These are phyloP conservation scores for Manduca sexta DNA, from an alignment of 1,140 invertebrate species.

Conservation along the genomic window DNA sequence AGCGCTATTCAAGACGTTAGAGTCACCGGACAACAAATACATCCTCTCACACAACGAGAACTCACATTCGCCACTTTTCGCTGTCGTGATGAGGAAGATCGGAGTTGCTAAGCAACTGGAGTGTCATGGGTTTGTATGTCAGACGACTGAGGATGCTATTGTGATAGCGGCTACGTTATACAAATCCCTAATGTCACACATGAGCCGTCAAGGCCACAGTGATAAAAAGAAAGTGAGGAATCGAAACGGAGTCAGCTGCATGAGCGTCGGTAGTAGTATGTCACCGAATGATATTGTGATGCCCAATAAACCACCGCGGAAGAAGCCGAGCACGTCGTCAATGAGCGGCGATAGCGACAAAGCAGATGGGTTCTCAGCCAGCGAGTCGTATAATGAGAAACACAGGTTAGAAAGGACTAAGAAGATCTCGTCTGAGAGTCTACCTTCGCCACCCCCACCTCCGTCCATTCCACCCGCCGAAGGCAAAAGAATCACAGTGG, in stretches of 20 bases:
- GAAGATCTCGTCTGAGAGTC: slow-evolving; percentile 33
- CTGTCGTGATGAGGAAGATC: slow-evolving; percentile 90
- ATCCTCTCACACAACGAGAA: slow-evolving; percentile 73
- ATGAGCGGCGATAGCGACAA: slow-evolving; percentile 75
- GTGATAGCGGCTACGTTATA: slow-evolving; percentile 92
- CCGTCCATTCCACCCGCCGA: slow-evolving; percentile 50
- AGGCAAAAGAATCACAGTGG: slow-evolving; percentile 66
- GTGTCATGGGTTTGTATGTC: slow-evolving; percentile 93
- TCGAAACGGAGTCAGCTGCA: slow-evolving; percentile 80
- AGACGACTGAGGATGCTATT: slow-evolving; percentile 89
- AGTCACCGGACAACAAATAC: slow-evolving; percentile 70
- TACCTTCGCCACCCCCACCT: slow-evolving; percentile 38
- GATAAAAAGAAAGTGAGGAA: slow-evolving; percentile 75
- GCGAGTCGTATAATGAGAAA: slow-evolving; percentile 52
- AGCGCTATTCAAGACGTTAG: slow-evolving; percentile 76
- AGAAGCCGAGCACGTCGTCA: slow-evolving; percentile 75
- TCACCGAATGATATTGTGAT: slow-evolving; percentile 47
- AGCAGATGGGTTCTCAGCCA: slow-evolving; percentile 56
- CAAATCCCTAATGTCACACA: slow-evolving; percentile 87
- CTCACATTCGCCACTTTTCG: slow-evolving; percentile 89
- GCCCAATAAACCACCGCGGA: slow-evolving; percentile 74
- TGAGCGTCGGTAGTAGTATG: slow-evolving; percentile 77
- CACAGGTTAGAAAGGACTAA: slow-evolving; percentile 40
- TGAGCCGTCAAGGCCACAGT: slow-evolving; percentile 74
- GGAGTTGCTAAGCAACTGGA: slow-evolving; percentile 85